A percentile compares a stretch with the other conserved stretches of the same genome.
These are phyloP conservation scores for Epinephelus malabaricus DNA, from an alignment of 2,797 vertebrate species.

Conservation along the genomic window DNA sequence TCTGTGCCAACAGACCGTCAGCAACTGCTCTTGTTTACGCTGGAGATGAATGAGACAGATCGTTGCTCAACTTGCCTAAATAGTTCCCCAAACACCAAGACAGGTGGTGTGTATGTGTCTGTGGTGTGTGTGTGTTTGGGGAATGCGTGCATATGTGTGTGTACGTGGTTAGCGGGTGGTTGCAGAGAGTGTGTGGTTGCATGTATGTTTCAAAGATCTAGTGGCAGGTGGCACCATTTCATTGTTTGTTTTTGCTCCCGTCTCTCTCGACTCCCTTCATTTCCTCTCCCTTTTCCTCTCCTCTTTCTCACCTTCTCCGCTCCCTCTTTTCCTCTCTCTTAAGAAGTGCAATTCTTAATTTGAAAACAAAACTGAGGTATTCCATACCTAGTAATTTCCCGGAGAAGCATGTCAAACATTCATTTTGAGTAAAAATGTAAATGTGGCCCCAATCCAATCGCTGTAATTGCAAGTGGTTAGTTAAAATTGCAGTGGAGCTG, in stretches of 20 bases:
- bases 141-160: conserved; percentile 7
- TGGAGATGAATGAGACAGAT: conserved; percentile 76
- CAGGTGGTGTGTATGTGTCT: conserved; percentile 70
- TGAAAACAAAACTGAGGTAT: conserved; percentile 33
- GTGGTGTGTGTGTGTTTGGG: conserved; percentile 11
- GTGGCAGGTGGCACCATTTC: conserved; percentile 69
- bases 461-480: conserved; percentile 34
- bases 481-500: conserved; percentile 34
- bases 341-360: conserved; percentile 22
- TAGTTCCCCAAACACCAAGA: conserved; percentile 70
- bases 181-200: conserved; percentile 30
- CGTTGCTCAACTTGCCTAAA: conserved; percentile 74
- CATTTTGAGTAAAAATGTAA: conserved; percentile 18
- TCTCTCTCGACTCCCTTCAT: conserved; percentile 37
- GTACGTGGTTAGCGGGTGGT: neutral
- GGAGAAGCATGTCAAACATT: conserved; percentile 25
- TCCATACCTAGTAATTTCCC: conserved; percentile 20
- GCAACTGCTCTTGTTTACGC: conserved; percentile 79
- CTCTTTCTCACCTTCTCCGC: conserved; percentile 6
- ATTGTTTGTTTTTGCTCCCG: conserved; percentile 54
- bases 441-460: conserved; percentile 21
- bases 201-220: conserved; percentile 62
- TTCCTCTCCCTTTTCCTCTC: conserved; percentile 15
- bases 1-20: conserved; percentile 63
- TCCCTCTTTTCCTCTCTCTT: neutral